Evolutionary conservation across 2,888 invertebrate genomes (phyloP), one percentile per base, ranked within the genome.

Genomic region (Athalia rosae): DNA sequence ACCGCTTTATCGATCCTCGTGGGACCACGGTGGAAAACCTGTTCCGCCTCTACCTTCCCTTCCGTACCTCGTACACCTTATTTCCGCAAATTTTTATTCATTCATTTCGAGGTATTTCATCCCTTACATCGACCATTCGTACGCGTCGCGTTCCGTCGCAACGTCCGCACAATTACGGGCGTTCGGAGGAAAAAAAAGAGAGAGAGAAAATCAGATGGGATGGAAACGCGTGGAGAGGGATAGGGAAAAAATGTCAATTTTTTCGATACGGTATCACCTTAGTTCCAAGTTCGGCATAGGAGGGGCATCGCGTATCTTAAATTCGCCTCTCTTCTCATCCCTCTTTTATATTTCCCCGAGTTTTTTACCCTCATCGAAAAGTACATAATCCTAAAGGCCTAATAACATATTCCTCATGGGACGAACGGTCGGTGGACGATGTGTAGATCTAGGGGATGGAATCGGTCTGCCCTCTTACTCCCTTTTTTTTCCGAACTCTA

Each of bases 1-100:
- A 71, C 74, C 13, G 74, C 62, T 59, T 74, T 74, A 74, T 74
- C 74, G 74, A 74, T 74, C 74, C 74, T 74, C 74, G 61, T 62
- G 74, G 61, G 74, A 50, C 61, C 8, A 61, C 8, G 15, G 13
- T 8, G 61, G 13, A 7, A 28, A 61, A 7, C 15, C 15, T 7
- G 11, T 13, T 61, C n/a, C 53, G 53, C 53, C 53, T 53, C 53
- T 53, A n/a, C n/a, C 4, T n/a, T n/a, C 53, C 9, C 53, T n/a
- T 53, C 7, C 53, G 53, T 9, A 53, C 9, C n/a, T 53, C n/a
- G 11, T 53, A 7, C n/a, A 11, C 7, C 9, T 53, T 53, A 28
- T 53, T 53, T 53, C 11, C 53, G n/a, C 7, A 71, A 64, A 64
- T 64, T 64, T 64, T 45, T 64, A 28, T 28, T 28, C 28, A 28